Evolutionary conservation across 2,888 invertebrate genomes (phyloP), one percentile per base, ranked within the genome.

Genomic region (Scaptomyza parva): DNA sequence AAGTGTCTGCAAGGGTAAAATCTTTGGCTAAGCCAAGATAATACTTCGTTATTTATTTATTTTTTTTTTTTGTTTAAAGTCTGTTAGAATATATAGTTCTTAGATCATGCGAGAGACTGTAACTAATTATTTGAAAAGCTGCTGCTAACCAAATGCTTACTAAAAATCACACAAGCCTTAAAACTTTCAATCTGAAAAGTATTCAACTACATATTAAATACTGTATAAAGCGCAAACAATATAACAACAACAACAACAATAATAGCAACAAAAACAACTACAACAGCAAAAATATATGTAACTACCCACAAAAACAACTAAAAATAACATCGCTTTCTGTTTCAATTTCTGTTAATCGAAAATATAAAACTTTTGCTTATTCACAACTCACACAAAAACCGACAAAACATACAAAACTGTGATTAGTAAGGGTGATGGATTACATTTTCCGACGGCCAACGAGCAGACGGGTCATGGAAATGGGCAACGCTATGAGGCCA

Each of bases 341-440:
- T 69, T 48, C 20, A 53, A 63, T 68, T 55, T 51, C 35, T 61
- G 79, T 85, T 81, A 82, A 81, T 70, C 54, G 50, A 60, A 35
- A 35, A 65, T 68, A 63, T 64, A 66, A 74, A 70, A 70, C 58
- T 73, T 73, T 47, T 73, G 61, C 78, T 82, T 79, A 79, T 77
- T 74, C 79, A 81, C 70, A 74, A 78, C 60, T 55, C 52, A 35
- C 44, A 54, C 47, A 40, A 55, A 45, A 57, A 28, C 20, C 39
- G 9, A 20, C 28, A 18, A 47, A 47, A 70, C 60, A 30, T n/a
- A 48, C 45, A 26, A 43, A 62, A 40, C 37, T 35, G 14, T 40
- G 33, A 62, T 55, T 95, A 97, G 97, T 95, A 94, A 95, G 93
- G 97, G 97, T 92, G 96, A 97, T 93, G 97, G 97, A 93, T 94